These are phyloP conservation scores for Drosophila ironensis DNA, from an alignment of 1,140 invertebrate species.

Conservation along the genomic window DNA sequence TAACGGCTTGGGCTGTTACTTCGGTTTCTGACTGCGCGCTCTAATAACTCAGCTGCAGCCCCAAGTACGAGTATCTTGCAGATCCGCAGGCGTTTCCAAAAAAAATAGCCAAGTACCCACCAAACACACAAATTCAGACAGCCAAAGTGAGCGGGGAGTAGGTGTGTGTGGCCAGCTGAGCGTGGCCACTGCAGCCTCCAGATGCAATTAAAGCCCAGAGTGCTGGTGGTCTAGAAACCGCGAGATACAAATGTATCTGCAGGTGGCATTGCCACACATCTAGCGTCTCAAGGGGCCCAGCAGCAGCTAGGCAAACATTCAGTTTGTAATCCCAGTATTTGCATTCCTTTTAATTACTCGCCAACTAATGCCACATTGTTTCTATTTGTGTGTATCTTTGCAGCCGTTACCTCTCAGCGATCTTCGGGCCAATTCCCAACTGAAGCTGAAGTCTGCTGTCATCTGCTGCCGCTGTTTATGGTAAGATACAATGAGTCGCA, in stretches of 20 bases:
- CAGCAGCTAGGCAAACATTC: too few relatives aligned
- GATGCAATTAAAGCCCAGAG: constrained; percentile 55
- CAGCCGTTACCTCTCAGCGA: constrained; percentile 29
- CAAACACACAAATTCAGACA: background rate
- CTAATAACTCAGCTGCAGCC: constrained; percentile 29
- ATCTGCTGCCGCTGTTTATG: constrained; percentile 69
- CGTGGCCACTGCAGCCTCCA: constrained; percentile 49
- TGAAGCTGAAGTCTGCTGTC: constrained; percentile 23
- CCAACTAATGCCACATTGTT: constrained; percentile 44
- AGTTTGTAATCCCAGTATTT: constrained; percentile 8
- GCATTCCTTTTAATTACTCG: constrained; percentile 34
- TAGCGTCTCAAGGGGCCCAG: background rate
- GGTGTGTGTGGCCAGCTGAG: constrained; percentile 49
- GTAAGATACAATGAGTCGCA: constrained; percentile 38
- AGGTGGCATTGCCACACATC: constrained; percentile 25
- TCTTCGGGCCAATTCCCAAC: constrained; percentile 14
- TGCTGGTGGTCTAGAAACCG: constrained; percentile 27
- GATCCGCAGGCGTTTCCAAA: constrained; percentile 40
- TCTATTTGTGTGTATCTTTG: constrained; percentile 42
- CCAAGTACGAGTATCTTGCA: constrained; percentile 7
- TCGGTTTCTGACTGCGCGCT: constrained; percentile 11
- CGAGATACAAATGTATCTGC: constrained; percentile 17
- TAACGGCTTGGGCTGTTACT: constrained; percentile 6
- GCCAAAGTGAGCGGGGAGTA: constrained; percentile 9
- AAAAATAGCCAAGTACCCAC: constrained; percentile 1